phyloP scores from a whole-genome alignment of 1,140 invertebrate genomes.

The Carcinoscorpius rotundicauda region DNA sequence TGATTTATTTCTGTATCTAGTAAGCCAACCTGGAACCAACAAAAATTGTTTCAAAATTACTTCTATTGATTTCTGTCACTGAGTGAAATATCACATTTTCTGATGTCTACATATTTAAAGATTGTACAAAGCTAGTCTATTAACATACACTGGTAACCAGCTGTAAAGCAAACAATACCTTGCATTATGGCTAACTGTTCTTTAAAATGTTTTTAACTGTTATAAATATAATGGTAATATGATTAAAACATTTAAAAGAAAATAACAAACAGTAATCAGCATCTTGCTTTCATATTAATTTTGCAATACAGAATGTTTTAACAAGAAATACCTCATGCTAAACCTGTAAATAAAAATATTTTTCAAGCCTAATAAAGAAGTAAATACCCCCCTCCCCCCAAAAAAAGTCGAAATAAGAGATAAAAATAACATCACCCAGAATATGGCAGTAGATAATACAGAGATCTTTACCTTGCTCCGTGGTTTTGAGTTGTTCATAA shows the following conservation, averaged over 20 bases:
- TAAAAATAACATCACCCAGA: no score
- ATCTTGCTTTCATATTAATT: no score
- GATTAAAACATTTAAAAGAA: neutral
- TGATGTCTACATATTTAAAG: no score
- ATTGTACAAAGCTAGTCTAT: no score
- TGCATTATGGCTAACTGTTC: neutral
- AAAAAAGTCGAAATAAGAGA: no score
- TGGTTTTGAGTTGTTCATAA: constrained; percentile 97
- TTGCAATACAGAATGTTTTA: no score
- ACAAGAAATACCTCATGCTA: no score
- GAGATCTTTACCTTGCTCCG: constrained; percentile 54
- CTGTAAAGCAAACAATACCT: neutral
- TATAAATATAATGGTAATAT: neutral
- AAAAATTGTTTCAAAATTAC: neutral
- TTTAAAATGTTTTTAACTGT: neutral
- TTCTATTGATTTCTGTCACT: neutral
- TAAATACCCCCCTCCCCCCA: no score
- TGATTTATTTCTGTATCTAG: constrained; percentile 93
- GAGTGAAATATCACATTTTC: no score
- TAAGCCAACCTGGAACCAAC: constrained; percentile 53
- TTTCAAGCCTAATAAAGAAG: no score
- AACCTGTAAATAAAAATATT: no score
- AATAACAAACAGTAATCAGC: constrained; percentile 2
- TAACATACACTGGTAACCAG: no score
- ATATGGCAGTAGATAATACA: neutral